These are phyloP conservation scores for Cheilosia vulpina DNA, from an alignment of 2,888 invertebrate genomes.

Conservation along the genomic window DNA sequence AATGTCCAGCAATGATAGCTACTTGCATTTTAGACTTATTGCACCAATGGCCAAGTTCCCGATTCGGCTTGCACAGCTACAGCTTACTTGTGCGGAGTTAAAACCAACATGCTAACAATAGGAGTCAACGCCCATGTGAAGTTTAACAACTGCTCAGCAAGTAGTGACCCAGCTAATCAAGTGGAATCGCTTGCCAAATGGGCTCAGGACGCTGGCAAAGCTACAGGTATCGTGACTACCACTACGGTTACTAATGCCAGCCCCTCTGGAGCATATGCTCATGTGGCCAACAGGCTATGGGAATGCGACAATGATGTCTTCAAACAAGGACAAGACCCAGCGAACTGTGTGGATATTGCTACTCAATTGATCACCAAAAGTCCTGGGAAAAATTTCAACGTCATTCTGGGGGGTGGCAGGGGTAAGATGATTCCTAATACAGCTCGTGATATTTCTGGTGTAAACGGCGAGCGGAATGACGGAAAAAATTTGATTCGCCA, in stretches of 20 bases:
- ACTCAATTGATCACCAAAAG: conserved; percentile 88
- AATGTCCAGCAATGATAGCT: background rate
- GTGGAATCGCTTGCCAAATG: conserved; percentile 88
- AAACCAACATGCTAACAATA: conserved; percentile 87
- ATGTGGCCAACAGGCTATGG: conserved; percentile 88
- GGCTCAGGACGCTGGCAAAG: conserved; percentile 87
- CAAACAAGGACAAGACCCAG: conserved; percentile 63
- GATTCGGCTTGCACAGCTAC: conserved; percentile 87
- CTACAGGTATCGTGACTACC: conserved; percentile 89
- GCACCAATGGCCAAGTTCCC: conserved; percentile 87
- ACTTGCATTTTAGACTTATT: conserved; percentile 84
- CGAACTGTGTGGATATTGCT: conserved; percentile 88
- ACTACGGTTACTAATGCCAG: conserved; percentile 92
- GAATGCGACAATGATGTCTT: conserved; percentile 87
- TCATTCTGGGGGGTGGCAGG: conserved; percentile 91
- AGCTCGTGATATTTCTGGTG: conserved; percentile 83
- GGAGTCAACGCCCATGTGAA: conserved; percentile 89
- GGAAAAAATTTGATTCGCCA: conserved; percentile 87
- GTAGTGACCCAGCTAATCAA: conserved; percentile 85
- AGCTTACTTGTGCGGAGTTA: conserved; percentile 85
- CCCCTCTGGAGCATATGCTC: conserved; percentile 87
- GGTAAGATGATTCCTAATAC: conserved; percentile 86
- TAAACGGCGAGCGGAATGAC: conserved; percentile 86
- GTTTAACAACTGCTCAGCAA: conserved; percentile 86
- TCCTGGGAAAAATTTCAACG: conserved; percentile 89